Percentiles rank a stretch among this genome's conserved stretches.
phyloP scores from a whole-genome alignment of 2,113 vertebrate genomes.

The Tachycineta bicolor region DNA sequence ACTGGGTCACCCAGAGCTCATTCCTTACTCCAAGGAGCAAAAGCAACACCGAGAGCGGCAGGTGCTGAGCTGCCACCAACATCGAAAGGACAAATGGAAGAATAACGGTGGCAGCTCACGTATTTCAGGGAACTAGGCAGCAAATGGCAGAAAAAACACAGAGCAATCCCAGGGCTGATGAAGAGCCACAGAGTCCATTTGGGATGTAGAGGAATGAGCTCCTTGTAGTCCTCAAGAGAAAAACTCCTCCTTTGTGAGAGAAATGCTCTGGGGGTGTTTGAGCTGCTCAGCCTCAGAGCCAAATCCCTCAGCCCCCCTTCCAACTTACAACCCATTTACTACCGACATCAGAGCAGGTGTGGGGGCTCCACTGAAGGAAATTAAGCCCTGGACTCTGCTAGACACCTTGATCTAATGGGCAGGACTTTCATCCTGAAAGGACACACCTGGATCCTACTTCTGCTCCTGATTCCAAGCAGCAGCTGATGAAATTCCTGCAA shows the following conservation, averaged over 20 bases:
- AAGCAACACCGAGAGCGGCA: neutral
- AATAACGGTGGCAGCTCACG: neutral
- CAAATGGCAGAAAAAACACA: neutral
- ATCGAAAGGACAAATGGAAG: no score
- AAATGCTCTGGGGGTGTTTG: rapidly evolving
- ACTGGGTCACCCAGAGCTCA: rapidly evolving
- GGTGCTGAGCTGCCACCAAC: neutral
- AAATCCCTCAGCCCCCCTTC: neutral
- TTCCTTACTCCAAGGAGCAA: neutral
- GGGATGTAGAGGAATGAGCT: neutral
- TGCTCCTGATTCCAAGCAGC: neutral
- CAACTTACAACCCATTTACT: neutral
- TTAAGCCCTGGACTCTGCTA: neutral
- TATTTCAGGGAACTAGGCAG: neutral
- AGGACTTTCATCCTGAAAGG: neutral
- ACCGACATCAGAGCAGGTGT: neutral
- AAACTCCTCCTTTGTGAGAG: no score
- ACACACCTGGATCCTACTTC: neutral
- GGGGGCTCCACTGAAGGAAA: neutral
- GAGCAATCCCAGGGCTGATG: neutral
- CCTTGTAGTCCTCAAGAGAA: neutral
- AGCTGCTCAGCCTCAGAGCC: neutral
- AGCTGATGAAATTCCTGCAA: neutral
- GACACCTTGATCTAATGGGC: neutral
- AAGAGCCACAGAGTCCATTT: neutral